Conservation (phyloP, 2,797 vertebrate genomes). For the Siniperca obscura region DNA sequence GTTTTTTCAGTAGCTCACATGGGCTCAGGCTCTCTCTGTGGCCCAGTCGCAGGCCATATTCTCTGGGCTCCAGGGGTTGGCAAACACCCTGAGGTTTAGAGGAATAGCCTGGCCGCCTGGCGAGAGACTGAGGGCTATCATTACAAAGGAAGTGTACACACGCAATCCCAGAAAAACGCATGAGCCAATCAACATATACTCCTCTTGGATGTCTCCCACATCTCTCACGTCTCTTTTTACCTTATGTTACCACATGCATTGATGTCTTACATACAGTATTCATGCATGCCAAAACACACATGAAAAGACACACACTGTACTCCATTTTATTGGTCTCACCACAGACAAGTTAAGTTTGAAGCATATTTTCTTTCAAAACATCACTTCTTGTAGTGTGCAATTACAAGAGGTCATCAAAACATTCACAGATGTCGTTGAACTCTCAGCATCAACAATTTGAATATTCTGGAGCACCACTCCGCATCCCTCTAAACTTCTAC, state of each 20-base stretch:
- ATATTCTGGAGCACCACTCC: constrained; percentile 36
- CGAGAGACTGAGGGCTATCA: constrained; percentile 65
- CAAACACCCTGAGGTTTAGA: constrained; percentile 64
- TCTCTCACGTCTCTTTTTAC: constrained; percentile 17
- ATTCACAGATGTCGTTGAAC: constrained; percentile 52
- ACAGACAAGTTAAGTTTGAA: constrained; percentile 67
- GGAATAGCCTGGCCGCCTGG: constrained; percentile 60
- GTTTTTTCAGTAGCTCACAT: constrained; percentile 21
- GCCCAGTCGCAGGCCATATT: constrained; percentile 71
- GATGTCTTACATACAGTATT: background rate
- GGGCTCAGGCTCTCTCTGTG: constrained; percentile 39
- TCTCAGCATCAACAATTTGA: constrained; percentile 51
- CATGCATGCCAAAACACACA: constrained; percentile 7
- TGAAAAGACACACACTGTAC: constrained; percentile 17
- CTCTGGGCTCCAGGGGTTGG: constrained; percentile 55
- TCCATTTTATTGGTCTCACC: constrained; percentile 56
- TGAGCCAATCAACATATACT: constrained; percentile 26
- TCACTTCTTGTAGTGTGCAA: constrained; percentile 63
- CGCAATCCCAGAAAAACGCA: background rate
- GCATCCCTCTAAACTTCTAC: constrained; percentile 6
- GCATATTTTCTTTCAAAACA: constrained; percentile 72
- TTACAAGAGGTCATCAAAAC: constrained; percentile 68
- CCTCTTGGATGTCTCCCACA: constrained; percentile 17
- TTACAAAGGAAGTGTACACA: constrained; percentile 68
- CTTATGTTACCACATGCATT: constrained; percentile 26